A percentile compares a stretch with the other conserved stretches of the same genome.
These are phyloP conservation scores for Labeo calbasu DNA, from an alignment of 2,797 vertebrate genomes.

Conservation along the genomic window DNA sequence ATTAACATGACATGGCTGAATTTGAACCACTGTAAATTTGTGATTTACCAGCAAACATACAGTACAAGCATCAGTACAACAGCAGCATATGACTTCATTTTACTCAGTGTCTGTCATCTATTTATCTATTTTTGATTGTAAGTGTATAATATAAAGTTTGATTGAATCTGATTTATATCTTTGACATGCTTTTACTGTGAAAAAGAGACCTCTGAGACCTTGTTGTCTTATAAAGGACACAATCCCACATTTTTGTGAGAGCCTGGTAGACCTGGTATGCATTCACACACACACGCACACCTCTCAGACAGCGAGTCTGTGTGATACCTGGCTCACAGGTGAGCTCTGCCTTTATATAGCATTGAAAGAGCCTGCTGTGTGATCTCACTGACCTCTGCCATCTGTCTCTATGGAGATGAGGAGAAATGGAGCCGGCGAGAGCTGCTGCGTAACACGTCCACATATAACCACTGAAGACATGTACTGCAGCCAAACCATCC, in stretches of 20 bases:
- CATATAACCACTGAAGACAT: slow-evolving; percentile 18
- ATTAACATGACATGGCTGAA: background rate
- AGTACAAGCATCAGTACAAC: background rate
- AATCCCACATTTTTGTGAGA: background rate
- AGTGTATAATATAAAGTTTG: background rate
- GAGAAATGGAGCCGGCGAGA: slow-evolving; percentile 13
- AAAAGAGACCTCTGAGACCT: background rate
- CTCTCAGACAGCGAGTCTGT: slow-evolving; percentile 36
- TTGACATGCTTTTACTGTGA: background rate
- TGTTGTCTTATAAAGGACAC: slow-evolving; percentile 3
- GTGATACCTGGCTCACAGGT: slow-evolving; percentile 53
- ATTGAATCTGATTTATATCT: background rate
- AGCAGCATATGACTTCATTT: background rate
- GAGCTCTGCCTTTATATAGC: slow-evolving; percentile 72
- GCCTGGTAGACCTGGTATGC: background rate
- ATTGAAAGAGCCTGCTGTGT: slow-evolving; percentile 68
- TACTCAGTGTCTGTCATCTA: background rate
- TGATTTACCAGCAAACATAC: background rate
- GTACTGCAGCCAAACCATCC: background rate
- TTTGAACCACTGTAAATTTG: background rate
- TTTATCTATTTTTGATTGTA: too few relatives aligned
- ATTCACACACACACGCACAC: background rate
- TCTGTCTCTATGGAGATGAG: slow-evolving; percentile 68
- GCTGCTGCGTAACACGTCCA: slow-evolving; percentile 9
- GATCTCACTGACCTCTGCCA: slow-evolving; percentile 68